Conservation (phyloP, 2,888 invertebrate species). For the Phytoseiulus persimilis region DNA sequence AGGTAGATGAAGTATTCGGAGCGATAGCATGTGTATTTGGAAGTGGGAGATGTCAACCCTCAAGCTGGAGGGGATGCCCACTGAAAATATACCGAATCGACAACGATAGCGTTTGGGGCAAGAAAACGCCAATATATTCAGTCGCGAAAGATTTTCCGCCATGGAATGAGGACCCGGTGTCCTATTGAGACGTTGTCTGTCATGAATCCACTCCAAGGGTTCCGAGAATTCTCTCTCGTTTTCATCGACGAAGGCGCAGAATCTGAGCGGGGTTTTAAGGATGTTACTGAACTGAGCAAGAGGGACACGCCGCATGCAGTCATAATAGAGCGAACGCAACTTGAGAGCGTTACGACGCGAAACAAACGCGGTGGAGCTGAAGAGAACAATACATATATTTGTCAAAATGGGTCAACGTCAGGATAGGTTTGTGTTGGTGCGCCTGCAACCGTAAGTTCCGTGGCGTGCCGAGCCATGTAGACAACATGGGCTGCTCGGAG, state of each 20-base stretch:
- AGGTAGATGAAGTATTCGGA: no score
- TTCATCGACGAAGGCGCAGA: neutral
- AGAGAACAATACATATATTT: neutral
- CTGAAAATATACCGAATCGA: no score
- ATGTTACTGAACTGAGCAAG: no score
- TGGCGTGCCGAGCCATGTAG: neutral
- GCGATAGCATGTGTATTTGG: no score
- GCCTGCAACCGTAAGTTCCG: constrained; percentile 5
- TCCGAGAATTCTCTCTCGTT: neutral
- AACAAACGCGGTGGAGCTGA: neutral
- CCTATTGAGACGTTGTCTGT: neutral
- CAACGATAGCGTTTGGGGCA: no score
- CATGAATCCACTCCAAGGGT: neutral
- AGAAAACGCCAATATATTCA: no score
- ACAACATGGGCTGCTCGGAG: neutral
- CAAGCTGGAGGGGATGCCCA: no score
- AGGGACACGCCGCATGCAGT: neutral
- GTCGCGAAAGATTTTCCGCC: no score
- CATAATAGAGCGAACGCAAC: neutral
- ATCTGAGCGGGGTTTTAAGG: neutral
- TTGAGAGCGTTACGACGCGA: neutral
- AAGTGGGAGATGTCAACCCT: no score
- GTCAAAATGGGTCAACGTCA: constrained; percentile 5
- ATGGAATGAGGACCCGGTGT: no score
- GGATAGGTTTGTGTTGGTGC: neutral